Evolutionary conservation across 2,888 invertebrate species (phyloP), one percentile per base, ranked within the genome.

Genomic region (Eristalis intricaria): DNA sequence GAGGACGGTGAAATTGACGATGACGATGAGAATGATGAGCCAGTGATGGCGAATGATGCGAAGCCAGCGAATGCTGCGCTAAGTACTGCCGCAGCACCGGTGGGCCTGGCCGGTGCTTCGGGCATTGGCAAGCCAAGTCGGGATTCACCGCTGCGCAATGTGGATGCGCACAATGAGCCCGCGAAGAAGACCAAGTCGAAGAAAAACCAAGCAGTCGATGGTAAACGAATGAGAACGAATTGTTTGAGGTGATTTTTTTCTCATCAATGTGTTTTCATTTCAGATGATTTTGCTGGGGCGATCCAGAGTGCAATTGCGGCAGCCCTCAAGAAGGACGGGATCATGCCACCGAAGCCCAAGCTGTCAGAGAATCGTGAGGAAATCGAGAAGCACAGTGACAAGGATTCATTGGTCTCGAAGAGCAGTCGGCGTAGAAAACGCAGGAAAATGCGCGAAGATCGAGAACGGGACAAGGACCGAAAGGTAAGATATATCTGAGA

Each of bases 1-100:
- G 97, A 98, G 93, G 97, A 97, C 91, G 97, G 97, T 66, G 97
- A 97, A 93, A 97, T 97, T 89, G 97, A 97, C 90, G 94, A 95
- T 82, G 95, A 95, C 88, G 90, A 94, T 90, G 91, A 91, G 50
- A 85, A 91, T 89, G 50, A 92, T 90, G 86, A 83, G 65, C 73
- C 87, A 29, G 69, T 84, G 13, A 38, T 63, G 11, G 63, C 22
- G 26, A 29, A 64, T 22, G 73, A 77, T 56, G 60, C 69, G 10
- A 84, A 84, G 19, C 61, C 65, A n/a, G 32, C 56, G 1, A 68
- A 60, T 22, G 58, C 74, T 13, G 60, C 56, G 7, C 4, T 50
- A 50, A 10, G 10, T 1, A 5, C 56, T 29, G n/a, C 19, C n/a
- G 15, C 56, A 23, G 40, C 35, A 40, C 26, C 68, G 11, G 40